Base-by-base conservation (phyloP, 2,113 vertebrate species). In the Podarcis cretensis region DNA sequence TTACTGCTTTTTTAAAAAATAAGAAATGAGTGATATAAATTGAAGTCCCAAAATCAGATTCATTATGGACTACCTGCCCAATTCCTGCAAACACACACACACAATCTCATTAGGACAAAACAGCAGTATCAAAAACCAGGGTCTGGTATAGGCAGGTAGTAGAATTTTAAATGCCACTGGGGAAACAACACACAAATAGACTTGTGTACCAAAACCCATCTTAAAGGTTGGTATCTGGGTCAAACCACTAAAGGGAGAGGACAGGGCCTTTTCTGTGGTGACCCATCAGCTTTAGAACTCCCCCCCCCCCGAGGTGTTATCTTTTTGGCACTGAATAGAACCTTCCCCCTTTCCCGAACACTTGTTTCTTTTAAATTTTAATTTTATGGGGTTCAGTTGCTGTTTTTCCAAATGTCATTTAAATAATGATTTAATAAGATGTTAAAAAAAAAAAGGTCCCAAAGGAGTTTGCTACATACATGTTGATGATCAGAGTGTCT, bases 401-500 rank as follows among this genome's bases (percentile, higher is more conserved):
- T 43, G 18, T 16, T 57, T n/a, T 30, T 30, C 7, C n/a, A 57
- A n/a, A 14, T 80, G 37, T 57, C 8, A 59, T 10, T 30, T 3
- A 80, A 9, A n/a, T 80, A 73, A 16, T 32, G 71, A 2, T 73
- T 32, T 73, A 32, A 32, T 79, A 3, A 1, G 78, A 25, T 40
- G 21, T 10, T n/a, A n/a, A 30, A 32, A 68, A 8, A 30, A 68
- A 5, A 32, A 66, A 35, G 0, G 48, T 54, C 48, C 48, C 23
- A 21, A 16, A 14, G 35, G 1, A 35, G 35, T 0, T 3, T 3
- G 77, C 3, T 37, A 97, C 98, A 74, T 94, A 99, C 99, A 98
- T 98, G 95, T 99, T 99, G 92, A 98, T 96, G 85, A 98, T 98
- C 32, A 99, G 97, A 0, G 98, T 98, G 93, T 99, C 99, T 0